Evolutionary conservation across 2,113 vertebrate species (phyloP), one percentile per base, ranked within the genome.

Genomic region (Pelusios castaneus): DNA sequence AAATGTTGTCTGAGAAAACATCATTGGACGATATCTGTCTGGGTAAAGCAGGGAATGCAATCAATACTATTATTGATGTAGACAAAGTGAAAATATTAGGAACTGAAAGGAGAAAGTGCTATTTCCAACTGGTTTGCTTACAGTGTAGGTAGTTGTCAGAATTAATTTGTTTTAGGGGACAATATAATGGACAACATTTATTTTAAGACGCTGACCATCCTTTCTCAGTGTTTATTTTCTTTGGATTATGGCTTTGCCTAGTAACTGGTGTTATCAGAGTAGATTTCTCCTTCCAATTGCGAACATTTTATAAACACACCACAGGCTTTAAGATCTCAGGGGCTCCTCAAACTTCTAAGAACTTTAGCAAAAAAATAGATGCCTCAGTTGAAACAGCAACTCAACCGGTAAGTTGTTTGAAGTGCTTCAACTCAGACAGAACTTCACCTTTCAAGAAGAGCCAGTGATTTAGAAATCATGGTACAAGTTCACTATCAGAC

Each of bases 401-500:
- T 95, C 85, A 92, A 95, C 47, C 95, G 77, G 45, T 77, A 97
- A 49, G 7, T 51, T 92, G 56, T 95, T 97, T 96, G 87, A 96
- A 90, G 80, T 52, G 21, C 4, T 84, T 92, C 94, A 47, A 85
- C 31, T 96, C 89, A 93, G 94, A 96, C 4, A 89, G 16, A 93
- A 94, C 47, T 86, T 94, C 6, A 81, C 31, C 34, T 90, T 85
- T 85, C 86, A 96, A 89, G 89, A 76, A 84, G 55, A 95, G 55
- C 17, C 56, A 95, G 45, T 55, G 92, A 90, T 96, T 87, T 43
- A 91, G 82, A 96, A 47, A 89, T 88, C 11, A 55, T 80, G 43
- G 86, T 76, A 51, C 14, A 11, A 91, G 51, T 83, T 27, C 5
- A 31, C 87, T 4, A 0, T 47, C 45, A 89, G 49, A 89, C 63